A percentile compares a stretch with the other conserved stretches of the same genome.
These are phyloP conservation scores for Lycopodina hypogea DNA, from an alignment of 37 sponge, comb jelly and placozoan genomes.

Conservation along the genomic window DNA sequence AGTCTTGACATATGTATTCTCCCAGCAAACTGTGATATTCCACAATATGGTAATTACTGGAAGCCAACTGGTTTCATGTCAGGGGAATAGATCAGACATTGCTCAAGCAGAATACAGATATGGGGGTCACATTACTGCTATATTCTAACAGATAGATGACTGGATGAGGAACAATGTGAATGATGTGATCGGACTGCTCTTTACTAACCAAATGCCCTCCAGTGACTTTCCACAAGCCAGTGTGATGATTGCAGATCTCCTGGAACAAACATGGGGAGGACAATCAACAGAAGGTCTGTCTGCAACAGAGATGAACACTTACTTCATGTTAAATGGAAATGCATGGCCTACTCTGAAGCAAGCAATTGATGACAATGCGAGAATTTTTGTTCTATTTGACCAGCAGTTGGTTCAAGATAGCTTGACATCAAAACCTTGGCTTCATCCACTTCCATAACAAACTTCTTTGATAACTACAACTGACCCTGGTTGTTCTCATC, in stretches of 20 bases:
- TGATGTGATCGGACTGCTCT: slow-evolving; percentile 25
- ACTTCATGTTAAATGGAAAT: too few relatives aligned
- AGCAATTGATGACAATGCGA: slow-evolving; percentile 14
- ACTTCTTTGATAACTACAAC: background rate
- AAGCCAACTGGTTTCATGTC: slow-evolving; percentile 15
- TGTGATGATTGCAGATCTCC: background rate
- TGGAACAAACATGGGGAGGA: background rate
- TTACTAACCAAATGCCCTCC: slow-evolving; percentile 1
- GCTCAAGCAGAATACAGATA: background rate
- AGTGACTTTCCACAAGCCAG: background rate
- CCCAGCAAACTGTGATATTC: slow-evolving; percentile 1
- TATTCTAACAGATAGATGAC: slow-evolving; percentile 16
- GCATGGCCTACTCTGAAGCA: slow-evolving; percentile 41
- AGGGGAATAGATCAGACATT: background rate
- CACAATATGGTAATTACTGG: background rate
- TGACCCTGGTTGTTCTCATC: background rate
- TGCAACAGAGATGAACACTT: too few relatives aligned
- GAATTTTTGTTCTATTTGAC: slow-evolving; percentile 34
- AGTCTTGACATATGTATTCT: too few relatives aligned
- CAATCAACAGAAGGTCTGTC: too few relatives aligned
- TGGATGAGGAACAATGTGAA: too few relatives aligned
- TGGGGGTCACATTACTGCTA: slow-evolving; percentile 2
- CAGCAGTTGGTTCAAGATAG: background rate
- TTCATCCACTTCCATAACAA: background rate
- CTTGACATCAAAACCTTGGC: background rate